A percentile compares a stretch with the other conserved stretches of the same genome.
These are phyloP conservation scores for Cyclura pinguis DNA, from an alignment of 2,797 vertebrate species.

Conservation along the genomic window DNA sequence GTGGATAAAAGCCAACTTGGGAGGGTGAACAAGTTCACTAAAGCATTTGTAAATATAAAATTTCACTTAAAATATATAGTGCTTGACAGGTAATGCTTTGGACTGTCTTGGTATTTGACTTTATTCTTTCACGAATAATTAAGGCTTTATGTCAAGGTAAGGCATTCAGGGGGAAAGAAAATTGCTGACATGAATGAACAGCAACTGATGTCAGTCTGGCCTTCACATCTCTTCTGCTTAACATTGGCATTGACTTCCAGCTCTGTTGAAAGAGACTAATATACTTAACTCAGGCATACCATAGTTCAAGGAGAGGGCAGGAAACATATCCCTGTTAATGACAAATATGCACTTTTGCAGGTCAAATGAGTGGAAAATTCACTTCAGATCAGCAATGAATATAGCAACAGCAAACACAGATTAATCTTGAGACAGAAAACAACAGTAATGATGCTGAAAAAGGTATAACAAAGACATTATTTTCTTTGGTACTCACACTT, in stretches of 20 bases:
- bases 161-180: background rate
- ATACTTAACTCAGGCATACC: background rate
- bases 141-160: constrained; percentile 17
- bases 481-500: background rate
- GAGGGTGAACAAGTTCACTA: background rate
- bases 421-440: background rate
- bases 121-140: constrained; percentile 1
- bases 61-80: background rate
- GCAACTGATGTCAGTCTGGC: background rate
- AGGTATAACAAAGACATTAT: background rate
- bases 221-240: background rate
- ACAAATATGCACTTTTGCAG: background rate
- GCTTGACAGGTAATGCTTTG: background rate
- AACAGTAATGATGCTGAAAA: background rate
- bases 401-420: background rate
- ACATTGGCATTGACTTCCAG: background rate
- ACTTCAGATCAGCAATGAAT: background rate
- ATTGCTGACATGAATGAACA: constrained; percentile 12
- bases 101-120: background rate
- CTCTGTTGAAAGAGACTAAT: background rate
- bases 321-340: background rate
- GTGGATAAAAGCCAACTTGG: background rate
- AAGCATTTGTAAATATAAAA: background rate
- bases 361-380: background rate
- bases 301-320: background rate